Evolutionary conservation across 2,888 invertebrate species (phyloP).

Genomic region (Bibio marci): DNA sequence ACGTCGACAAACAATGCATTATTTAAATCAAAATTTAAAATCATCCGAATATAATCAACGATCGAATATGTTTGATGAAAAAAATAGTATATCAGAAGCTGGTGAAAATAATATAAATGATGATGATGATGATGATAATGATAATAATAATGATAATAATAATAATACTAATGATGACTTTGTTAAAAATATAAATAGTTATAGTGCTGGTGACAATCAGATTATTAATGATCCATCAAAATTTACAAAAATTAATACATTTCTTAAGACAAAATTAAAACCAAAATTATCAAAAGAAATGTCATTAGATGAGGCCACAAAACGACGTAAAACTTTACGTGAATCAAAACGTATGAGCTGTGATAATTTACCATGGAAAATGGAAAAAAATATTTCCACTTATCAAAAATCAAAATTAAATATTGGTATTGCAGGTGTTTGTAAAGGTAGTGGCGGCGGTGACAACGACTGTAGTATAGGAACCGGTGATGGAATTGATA

Average conservation of each 20-base stretch:
- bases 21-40: constrained; percentile 19
- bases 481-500: no score
- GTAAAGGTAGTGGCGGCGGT: no score
- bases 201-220: neutral
- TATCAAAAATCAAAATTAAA: neutral
- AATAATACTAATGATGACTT: neutral
- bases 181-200: constrained; percentile 7
- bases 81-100: constrained; percentile 39
- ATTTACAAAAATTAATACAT: neutral
- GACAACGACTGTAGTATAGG: no score
- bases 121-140: constrained; percentile 1
- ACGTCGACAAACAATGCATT: constrained; percentile 28
- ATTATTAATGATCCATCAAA: neutral
- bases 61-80: constrained; percentile 33
- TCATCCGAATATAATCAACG: constrained; percentile 6
- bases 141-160: constrained; percentile 11
- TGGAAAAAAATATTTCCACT: neutral
- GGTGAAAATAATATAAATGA: constrained; percentile 34
- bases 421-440: neutral
- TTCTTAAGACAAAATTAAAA: neutral
- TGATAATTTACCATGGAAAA: constrained; percentile 23
- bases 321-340: constrained; percentile 32
- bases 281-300: constrained; percentile 26
- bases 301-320: constrained; percentile 25
- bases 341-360: constrained; percentile 34